phyloP scores from a whole-genome alignment of 2,888 invertebrate species.

The Chaetoderma sp. region DNA sequence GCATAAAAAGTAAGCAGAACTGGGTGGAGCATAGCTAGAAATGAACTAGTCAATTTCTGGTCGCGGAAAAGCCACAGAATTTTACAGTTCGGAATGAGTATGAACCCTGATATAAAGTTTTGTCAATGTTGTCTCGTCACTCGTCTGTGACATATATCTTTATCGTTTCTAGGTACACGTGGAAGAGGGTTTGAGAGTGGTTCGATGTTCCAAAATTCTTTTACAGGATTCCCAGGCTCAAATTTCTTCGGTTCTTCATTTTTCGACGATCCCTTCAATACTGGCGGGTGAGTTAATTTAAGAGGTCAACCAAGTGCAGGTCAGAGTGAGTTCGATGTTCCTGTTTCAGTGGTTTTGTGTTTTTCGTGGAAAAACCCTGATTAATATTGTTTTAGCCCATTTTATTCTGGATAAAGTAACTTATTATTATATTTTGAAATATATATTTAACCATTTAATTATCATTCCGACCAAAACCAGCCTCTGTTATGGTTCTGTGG shows the following conservation, averaged over 20 bases:
- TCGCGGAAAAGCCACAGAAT: too few relatives aligned
- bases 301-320: too few relatives aligned
- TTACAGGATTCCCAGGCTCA: constrained; percentile 59
- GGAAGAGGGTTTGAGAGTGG: constrained; percentile 35
- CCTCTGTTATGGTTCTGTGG: too few relatives aligned
- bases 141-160: neutral
- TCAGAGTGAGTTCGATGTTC: constrained; percentile 29
- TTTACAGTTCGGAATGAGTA: neutral
- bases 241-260: constrained; percentile 43
- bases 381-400: constrained; percentile 32
- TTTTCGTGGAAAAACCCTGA: neutral
- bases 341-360: constrained; percentile 9
- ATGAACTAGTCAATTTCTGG: too few relatives aligned
- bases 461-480: too few relatives aligned
- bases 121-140: neutral
- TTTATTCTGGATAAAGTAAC: constrained; percentile 36
- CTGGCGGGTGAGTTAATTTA: constrained; percentile 49
- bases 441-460: too few relatives aligned
- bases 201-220: constrained; percentile 61
- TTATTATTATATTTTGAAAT: too few relatives aligned
- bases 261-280: constrained; percentile 48
- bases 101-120: neutral
- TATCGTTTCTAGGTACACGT: constrained; percentile 44
- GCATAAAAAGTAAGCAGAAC: too few relatives aligned
- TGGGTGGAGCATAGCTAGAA: too few relatives aligned